Base-by-base conservation (phyloP, 2,797 vertebrate species). In the Oryzias sinensis region DNA sequence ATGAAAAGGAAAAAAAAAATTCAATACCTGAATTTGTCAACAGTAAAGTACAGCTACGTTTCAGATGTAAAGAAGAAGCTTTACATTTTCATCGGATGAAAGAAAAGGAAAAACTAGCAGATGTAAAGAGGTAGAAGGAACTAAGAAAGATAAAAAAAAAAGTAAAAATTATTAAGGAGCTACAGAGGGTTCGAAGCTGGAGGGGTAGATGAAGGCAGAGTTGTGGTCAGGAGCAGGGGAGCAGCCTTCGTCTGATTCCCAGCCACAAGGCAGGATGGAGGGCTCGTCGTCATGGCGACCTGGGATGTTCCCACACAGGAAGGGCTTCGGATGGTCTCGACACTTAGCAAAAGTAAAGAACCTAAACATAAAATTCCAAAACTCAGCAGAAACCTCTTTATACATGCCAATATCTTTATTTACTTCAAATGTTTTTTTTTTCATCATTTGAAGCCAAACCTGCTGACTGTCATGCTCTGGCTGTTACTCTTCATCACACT, bases 151-250 rank as follows among this genome's bases (percentile, higher is more conserved):
- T 2, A 37, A 37, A 8, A 9, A 33, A 33, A 33, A 33, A 8
- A 27, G 7, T 27, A 9, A 33, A 13, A 11, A 9, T 37, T 11
- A 13, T 37, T 9, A 37, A 8, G 33, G 33, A 37, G 33, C 9
- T 37, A 13, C 33, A 37, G 33, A 37, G 33, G 33, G 33, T 37
- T 37, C 33, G 8, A 37, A 37, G 33, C 33, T 37, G 81, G 68
- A 87, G 56, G 82, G 91, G 82, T 75, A 91, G 81, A 65, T 87
- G 65, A 92, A 73, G n/a, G 89, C 81, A 0, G 93, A 90, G 73
- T 89, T 94, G 78, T 93, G 94, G 80, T 94, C 92, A 0, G 94
- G 93, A 56, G 92, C 93, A 14, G 91, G 89, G 4, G 90, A 87
- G 43, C 73, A 67, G 40, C 80, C 87, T 0, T 89, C 89, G 45